Base-by-base conservation (phyloP, 2,113 vertebrate genomes). In the Argyrosomus japonicus region DNA sequence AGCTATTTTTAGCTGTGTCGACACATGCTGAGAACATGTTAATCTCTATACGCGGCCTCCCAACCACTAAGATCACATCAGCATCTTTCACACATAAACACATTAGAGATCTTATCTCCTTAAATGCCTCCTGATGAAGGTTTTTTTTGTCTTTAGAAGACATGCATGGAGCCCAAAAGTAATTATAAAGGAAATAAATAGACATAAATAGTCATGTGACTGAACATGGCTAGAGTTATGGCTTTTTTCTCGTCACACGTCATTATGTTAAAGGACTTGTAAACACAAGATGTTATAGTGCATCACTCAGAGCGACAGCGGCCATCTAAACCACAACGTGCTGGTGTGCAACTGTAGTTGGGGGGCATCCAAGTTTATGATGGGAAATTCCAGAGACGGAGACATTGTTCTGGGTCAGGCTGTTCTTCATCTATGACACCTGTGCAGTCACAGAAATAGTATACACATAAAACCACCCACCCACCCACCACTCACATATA, bases 301-400 rank as follows among this genome's bases (percentile, higher is more conserved):
- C 4, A 27, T 63, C 14, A 1, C 45, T 14, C 45, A 40, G 29
- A 3, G 4, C 2, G 1, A 69, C 6, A 72, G 4, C 61, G 17
- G 9, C 23, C 17, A 48, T 32, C 12, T 5, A 40, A 73, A 70
- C 32, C 27, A 77, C 58, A 78, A 56, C 45, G 51, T 71, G 50
- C 18, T 2, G 62, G 23, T 19, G 19, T 48, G 32, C 57, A 65
- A 27, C n/a, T 13, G 7, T 10, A 60, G 29, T 29, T 7, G 8
- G 36, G 36, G 12, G 32, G 19, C 48, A 5, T 68, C 43, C 17
- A 69, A 18, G 21, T 68, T 64, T 57, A 47, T 67, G 60, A 47
- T 40, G 61, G 77, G 73, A 78, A 74, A 78, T 78, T 82, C 82
- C 58, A 13, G 29, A 51, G 29, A 72, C 1, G 15, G 29, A 69